These are phyloP conservation scores for Astreopora myriophthalma DNA, from an alignment of 64 coral and sea anemone species.

Conservation along the genomic window DNA sequence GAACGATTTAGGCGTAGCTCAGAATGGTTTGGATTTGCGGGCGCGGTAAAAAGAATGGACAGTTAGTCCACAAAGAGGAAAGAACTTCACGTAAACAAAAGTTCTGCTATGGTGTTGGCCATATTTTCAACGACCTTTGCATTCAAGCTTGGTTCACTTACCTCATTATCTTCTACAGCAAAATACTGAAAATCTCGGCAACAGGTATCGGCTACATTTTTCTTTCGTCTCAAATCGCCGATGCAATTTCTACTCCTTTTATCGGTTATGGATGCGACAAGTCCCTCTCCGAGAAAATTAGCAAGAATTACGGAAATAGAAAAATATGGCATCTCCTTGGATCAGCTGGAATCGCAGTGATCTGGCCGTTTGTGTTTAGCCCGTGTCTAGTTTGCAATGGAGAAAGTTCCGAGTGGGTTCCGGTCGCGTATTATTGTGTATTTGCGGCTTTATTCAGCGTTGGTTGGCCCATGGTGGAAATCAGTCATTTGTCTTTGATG, in stretches of 20 bases:
- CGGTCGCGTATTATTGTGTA: slow-evolving; percentile 67
- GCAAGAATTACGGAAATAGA: slow-evolving; percentile 78
- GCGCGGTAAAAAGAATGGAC: slow-evolving; percentile 20
- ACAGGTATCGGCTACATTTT: slow-evolving; percentile 73
- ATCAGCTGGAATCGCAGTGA: slow-evolving; percentile 73
- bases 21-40: slow-evolving; percentile 48
- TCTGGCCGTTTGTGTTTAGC: slow-evolving; percentile 87
- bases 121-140: slow-evolving; percentile 94
- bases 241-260: slow-evolving; percentile 82
- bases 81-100: slow-evolving; percentile 87
- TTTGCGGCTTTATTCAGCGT: slow-evolving; percentile 73
- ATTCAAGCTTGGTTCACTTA: slow-evolving; percentile 98
- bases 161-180: slow-evolving; percentile 84
- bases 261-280: slow-evolving; percentile 97
- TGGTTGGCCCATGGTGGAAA: slow-evolving; percentile 96
- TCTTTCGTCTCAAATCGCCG: slow-evolving; percentile 76
- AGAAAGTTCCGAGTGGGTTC: slow-evolving; percentile 55
- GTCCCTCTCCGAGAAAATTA: slow-evolving; percentile 64
- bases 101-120: slow-evolving; percentile 84
- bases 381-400: slow-evolving; percentile 73
- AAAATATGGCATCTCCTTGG: slow-evolving; percentile 93
- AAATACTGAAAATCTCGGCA: slow-evolving; percentile 71
- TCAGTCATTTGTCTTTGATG: slow-evolving; percentile 91
- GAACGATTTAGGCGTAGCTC: neutral
- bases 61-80: slow-evolving; percentile 47